A percentile compares a stretch with the other conserved stretches of the same genome.
Evolutionary conservation across 2,797 vertebrate genomes (phyloP).

Genomic region (Cryptoprocta ferox): DNA sequence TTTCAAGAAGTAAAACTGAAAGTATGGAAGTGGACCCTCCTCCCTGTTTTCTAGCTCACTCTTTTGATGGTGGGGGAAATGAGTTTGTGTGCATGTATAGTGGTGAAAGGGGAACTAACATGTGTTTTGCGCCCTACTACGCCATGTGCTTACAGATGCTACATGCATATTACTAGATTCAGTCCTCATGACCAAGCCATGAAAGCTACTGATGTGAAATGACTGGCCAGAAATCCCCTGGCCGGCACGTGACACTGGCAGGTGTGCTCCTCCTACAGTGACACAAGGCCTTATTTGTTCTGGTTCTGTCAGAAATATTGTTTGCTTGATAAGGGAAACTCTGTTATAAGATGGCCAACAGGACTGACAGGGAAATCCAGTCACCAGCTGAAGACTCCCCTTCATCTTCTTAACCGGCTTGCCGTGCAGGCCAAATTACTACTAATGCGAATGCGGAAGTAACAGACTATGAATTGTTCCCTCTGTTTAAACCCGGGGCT

Average conservation of each 20-base stretch:
- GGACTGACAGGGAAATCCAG: too few relatives aligned
- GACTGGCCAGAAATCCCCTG: background rate
- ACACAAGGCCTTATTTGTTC: background rate
- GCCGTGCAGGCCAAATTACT: too few relatives aligned
- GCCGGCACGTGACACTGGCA: background rate
- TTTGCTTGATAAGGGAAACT: background rate
- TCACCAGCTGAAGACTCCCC: too few relatives aligned
- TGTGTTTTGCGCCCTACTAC: background rate
- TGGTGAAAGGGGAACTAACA: background rate
- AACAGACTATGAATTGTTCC: too few relatives aligned
- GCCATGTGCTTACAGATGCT: background rate
- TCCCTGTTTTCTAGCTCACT: background rate
- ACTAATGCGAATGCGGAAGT: too few relatives aligned
- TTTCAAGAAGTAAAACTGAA: background rate
- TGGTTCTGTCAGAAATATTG: background rate
- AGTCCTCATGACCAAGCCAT: background rate
- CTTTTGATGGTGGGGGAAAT: background rate
- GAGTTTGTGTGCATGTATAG: background rate
- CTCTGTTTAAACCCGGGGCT: too few relatives aligned
- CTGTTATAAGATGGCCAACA: too few relatives aligned
- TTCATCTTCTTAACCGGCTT: too few relatives aligned
- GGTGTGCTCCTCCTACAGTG: background rate
- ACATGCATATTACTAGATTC: background rate
- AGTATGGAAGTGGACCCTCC: background rate
- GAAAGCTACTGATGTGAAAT: background rate